Conservation (phyloP, 1,140 invertebrate genomes). For the Caenorhabditis latens region DNA sequence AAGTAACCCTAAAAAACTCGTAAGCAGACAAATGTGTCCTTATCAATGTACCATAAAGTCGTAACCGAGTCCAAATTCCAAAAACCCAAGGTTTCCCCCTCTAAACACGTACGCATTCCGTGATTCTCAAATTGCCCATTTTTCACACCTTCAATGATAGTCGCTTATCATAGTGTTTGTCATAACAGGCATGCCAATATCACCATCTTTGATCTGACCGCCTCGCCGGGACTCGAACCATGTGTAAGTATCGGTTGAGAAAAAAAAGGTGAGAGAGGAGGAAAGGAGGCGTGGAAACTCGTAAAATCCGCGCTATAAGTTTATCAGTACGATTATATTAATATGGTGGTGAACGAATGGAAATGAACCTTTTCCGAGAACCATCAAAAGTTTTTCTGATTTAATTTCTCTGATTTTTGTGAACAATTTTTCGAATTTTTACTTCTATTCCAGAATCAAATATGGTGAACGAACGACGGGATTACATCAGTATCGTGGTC, state of each 20-base stretch:
- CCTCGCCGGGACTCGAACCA: constrained; percentile 40
- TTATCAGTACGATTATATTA: constrained; percentile 31
- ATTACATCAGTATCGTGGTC: constrained; percentile 24
- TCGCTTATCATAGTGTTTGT: not conserved
- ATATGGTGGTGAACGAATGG: constrained; percentile 17
- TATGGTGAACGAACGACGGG: constrained; percentile 14
- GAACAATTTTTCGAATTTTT: not conserved
- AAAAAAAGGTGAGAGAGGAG: not conserved
- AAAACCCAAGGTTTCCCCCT: not conserved
- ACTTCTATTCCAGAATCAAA: not conserved
- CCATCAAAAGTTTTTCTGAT: not conserved
- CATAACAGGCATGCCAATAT: constrained; percentile 44
- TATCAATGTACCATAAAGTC: constrained; percentile 27
- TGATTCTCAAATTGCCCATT: not conserved
- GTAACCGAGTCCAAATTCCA: constrained; percentile 21
- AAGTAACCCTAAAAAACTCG: constrained; percentile 1
- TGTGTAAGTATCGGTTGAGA: constrained; percentile 9
- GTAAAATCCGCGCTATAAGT: constrained; percentile 45
- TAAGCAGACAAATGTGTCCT: not conserved
- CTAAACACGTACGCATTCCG: constrained; percentile 14
- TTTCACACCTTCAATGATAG: constrained; percentile 18
- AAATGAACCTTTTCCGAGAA: constrained; percentile 4
- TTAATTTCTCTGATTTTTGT: not conserved
- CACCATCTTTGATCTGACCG: constrained; percentile 42
- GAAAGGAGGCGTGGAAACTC: constrained; percentile 41